These are phyloP conservation scores for Microtus pennsylvanicus DNA, from an alignment of 2,113 vertebrate species.

Conservation along the genomic window DNA sequence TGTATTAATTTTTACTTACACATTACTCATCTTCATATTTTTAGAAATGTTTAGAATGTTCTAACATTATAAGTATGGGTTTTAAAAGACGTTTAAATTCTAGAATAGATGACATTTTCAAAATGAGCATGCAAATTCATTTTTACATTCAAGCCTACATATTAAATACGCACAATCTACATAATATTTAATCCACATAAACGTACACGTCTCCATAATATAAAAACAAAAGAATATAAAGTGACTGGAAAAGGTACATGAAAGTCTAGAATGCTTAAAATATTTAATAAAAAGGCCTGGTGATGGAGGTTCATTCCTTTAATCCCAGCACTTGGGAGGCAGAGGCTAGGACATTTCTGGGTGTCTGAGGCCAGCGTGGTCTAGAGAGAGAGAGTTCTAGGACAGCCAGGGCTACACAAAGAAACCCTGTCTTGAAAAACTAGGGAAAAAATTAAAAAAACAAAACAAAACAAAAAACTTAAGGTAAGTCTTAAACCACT, in stretches of 20 bases:
- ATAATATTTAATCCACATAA: not conserved
- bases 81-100: constrained; percentile 25
- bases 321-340: not conserved
- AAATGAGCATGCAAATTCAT: not conserved
- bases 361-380: not conserved
- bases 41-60: constrained; percentile 29
- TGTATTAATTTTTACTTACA: constrained; percentile 49
- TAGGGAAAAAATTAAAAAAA: not conserved
- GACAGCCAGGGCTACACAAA: not conserved
- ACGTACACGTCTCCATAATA: not conserved
- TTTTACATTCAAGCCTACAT: constrained; percentile 24
- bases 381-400: not conserved
- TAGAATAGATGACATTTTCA: constrained; percentile 16
- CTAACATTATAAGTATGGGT: not conserved
- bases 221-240: constrained; percentile 37
- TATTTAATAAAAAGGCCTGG: not conserved
- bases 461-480: constrained; percentile 6
- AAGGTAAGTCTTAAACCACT: constrained; percentile 43
- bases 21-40: not conserved
- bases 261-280: constrained; percentile 13
- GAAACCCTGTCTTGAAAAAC: not conserved
- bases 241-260: not conserved
- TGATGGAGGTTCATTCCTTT: not conserved
- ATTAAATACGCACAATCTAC: not conserved
- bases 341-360: not conserved